These are phyloP conservation scores for Podabrus alpinus DNA, from an alignment of 2,888 invertebrate species.

Conservation along the genomic window DNA sequence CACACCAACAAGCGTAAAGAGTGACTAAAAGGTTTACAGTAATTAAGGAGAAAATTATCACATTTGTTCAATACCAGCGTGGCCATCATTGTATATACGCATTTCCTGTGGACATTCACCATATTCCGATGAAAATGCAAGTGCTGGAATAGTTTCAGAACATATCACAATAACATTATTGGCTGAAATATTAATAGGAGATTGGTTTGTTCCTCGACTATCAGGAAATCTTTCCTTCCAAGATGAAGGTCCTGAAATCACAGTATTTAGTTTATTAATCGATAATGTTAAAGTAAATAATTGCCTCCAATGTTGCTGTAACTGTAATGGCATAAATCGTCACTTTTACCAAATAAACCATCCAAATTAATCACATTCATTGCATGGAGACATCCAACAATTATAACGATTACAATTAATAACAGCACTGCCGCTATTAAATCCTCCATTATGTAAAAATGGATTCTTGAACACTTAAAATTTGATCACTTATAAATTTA, in stretches of 20 bases:
- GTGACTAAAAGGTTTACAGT: conserved; percentile 34
- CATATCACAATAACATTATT: conserved; percentile 35
- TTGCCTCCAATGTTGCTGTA: background rate
- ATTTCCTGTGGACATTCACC: conserved; percentile 56
- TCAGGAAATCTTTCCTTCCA: conserved; percentile 42
- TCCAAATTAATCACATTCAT: background rate
- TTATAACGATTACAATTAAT: background rate
- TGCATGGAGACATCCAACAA: background rate
- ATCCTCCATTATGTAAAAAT: background rate
- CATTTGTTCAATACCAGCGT: conserved; percentile 52
- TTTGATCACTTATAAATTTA: background rate
- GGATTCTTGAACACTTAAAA: background rate
- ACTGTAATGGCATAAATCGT: background rate
- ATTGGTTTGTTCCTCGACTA: conserved; percentile 44
- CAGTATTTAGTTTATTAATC: background rate
- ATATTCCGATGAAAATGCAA: conserved; percentile 59
- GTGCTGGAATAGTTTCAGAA: conserved; percentile 33
- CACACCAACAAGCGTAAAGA: conserved; percentile 41
- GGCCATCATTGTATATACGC: conserved; percentile 59
- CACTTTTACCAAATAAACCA: background rate
- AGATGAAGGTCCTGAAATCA: conserved; percentile 38
- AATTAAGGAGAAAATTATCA: background rate
- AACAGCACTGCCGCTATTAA: background rate
- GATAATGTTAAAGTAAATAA: background rate
- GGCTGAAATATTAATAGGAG: conserved; percentile 48